A percentile compares a stretch with the other conserved stretches of the same genome.
Conservation (phyloP, 2,797 vertebrate species). For the Acropternis orthonyx region DNA sequence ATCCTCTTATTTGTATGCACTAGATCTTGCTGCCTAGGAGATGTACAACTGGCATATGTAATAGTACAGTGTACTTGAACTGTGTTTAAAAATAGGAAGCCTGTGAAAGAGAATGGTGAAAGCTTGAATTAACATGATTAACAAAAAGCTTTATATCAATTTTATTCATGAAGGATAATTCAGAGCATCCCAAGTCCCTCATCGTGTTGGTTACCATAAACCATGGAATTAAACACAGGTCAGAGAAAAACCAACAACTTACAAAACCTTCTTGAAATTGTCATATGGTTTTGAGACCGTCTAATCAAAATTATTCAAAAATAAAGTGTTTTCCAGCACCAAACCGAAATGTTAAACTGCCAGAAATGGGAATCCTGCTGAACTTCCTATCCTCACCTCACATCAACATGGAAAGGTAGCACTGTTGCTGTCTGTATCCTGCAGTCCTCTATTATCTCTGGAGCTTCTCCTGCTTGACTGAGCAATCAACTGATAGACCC, state of each 20-base stretch:
- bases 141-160: neutral
- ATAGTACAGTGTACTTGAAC: neutral
- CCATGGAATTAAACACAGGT: neutral
- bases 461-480: neutral
- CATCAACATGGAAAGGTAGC: neutral
- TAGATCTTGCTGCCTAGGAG: neutral
- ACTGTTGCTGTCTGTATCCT: neutral
- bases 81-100: conserved; percentile 2
- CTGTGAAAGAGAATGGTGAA: neutral
- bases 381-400: neutral
- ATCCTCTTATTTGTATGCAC: neutral
- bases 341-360: neutral
- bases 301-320: neutral
- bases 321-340: neutral
- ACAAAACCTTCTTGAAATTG: neutral
- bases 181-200: neutral
- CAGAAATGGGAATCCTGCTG: neutral
- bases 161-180: neutral
- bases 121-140: neutral
- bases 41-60: neutral
- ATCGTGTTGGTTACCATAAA: neutral
- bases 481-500: neutral
- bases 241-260: neutral
- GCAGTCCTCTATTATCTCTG: neutral
- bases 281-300: neutral